These are phyloP conservation scores for Spheniscus mendiculus DNA, from an alignment of 2,113 vertebrate species.

Conservation along the genomic window DNA sequence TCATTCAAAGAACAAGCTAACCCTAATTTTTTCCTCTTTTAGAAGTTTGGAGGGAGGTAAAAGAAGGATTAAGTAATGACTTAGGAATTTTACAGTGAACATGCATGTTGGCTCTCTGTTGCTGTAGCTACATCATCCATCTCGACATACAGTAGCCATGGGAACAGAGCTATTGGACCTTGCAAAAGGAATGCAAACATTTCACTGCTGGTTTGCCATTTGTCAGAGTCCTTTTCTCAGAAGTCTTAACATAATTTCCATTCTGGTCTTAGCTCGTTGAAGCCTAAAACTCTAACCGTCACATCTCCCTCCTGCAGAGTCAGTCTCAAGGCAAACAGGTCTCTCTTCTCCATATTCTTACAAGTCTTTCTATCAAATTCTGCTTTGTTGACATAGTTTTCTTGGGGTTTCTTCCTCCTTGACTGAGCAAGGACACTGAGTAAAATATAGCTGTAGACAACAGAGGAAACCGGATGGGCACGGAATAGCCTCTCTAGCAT, in stretches of 20 bases:
- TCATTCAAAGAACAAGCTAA: neutral
- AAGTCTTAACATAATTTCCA: conserved; percentile 16
- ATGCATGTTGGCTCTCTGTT: conserved; percentile 26
- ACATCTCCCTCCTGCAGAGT: neutral
- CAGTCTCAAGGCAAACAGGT: neutral
- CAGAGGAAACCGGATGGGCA: neutral
- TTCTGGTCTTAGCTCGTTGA: neutral
- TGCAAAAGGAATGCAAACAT: conserved; percentile 49
- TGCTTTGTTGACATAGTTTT: neutral
- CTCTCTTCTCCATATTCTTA: neutral
- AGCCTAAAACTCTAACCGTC: neutral
- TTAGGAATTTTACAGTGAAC: conserved; percentile 13
- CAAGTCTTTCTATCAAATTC: neutral
- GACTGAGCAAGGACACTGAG: neutral
- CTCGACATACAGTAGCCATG: conserved; percentile 60
- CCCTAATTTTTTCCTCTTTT: neutral
- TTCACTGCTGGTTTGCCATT: conserved; percentile 18
- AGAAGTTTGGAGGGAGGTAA: conserved; percentile 1
- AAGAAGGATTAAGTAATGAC: conserved; percentile 2
- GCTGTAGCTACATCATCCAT: conserved; percentile 37
- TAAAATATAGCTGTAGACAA: neutral
- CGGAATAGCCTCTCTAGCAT: neutral
- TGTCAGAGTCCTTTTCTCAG: conserved; percentile 28
- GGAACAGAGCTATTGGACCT: conserved; percentile 35
- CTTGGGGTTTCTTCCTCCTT: neutral